Percentiles rank a stretch among this genome's conserved stretches.
Conservation (phyloP, 30 jellyfish, hydroid and myxozoan species). For the Cassiopea andromeda region DNA sequence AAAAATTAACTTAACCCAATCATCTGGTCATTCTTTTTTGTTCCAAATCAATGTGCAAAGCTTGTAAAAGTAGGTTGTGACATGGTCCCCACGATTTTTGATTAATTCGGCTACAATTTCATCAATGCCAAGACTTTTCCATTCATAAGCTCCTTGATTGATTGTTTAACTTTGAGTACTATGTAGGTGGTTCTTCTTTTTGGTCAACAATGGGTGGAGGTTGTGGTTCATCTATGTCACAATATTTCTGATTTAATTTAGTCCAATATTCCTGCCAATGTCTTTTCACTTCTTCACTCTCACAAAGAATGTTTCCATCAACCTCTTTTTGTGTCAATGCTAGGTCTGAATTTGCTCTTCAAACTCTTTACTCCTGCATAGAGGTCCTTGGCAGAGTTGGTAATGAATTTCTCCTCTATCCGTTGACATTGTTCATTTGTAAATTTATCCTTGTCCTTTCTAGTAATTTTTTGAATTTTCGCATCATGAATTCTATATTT, state of each 20-base stretch:
- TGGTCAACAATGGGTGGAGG: constrained; percentile 13
- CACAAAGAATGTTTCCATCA: background rate
- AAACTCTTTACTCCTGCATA: constrained; percentile 15
- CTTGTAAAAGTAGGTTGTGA: too few relatives aligned
- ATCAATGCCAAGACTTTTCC: too few relatives aligned
- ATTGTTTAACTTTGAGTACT: background rate
- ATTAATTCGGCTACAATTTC: too few relatives aligned
- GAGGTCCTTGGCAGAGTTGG: constrained; percentile 1
- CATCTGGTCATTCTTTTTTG: too few relatives aligned
- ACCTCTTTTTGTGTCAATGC: constrained; percentile 9
- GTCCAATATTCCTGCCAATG: constrained; percentile 3
- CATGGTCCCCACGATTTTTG: too few relatives aligned
- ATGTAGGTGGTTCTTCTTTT: background rate
- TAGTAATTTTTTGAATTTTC: too few relatives aligned
- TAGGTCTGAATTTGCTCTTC: constrained; percentile 5
- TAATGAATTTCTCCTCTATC: constrained; percentile 23
- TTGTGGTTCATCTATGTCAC: constrained; percentile 5
- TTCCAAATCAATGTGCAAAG: too few relatives aligned
- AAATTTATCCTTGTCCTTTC: too few relatives aligned
- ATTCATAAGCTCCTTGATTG: too few relatives aligned
- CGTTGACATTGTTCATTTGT: background rate
- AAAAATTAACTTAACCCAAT: too few relatives aligned
- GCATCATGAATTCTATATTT: too few relatives aligned
- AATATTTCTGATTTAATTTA: background rate
- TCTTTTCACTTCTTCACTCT: background rate